A percentile compares a stretch with the other conserved stretches of the same genome.
Evolutionary conservation across 2,888 invertebrate genomes (phyloP).

Genomic region (Lepidonotus clava): DNA sequence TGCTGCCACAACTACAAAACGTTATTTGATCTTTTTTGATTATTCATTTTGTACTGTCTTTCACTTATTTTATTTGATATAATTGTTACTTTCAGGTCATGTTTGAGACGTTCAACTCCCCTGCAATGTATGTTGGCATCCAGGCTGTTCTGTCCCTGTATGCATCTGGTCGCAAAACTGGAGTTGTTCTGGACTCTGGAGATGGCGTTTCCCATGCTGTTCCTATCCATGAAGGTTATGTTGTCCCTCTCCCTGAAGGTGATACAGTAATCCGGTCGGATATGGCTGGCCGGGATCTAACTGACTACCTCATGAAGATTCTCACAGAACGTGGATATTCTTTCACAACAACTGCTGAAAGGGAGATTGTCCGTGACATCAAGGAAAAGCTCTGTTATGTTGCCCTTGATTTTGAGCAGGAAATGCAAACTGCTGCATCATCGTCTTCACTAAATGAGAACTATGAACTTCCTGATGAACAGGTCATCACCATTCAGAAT

Average conservation of each 20-base stretch:
- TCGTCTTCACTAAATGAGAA: slow-evolving; percentile 74
- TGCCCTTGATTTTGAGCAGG: slow-evolving; percentile 78
- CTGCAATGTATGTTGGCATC: slow-evolving; percentile 69
- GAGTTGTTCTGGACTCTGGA: slow-evolving; percentile 68
- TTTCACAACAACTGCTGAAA: slow-evolving; percentile 82
- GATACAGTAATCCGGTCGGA: slow-evolving; percentile 87
- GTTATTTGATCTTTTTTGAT: too few relatives aligned
- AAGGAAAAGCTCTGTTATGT: slow-evolving; percentile 87
- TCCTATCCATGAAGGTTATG: slow-evolving; percentile 64
- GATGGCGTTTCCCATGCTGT: slow-evolving; percentile 67
- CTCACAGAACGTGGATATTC: slow-evolving; percentile 82
- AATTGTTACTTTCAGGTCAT: slow-evolving; percentile 41
- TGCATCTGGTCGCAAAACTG: slow-evolving; percentile 86
- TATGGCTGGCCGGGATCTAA: slow-evolving; percentile 97
- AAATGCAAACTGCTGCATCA: slow-evolving; percentile 74
- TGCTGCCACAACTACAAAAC: too few relatives aligned
- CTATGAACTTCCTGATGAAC: slow-evolving; percentile 78
- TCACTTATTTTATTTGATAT: not conserved
- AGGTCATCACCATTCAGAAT: slow-evolving; percentile 78
- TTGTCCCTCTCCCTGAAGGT: slow-evolving; percentile 64
- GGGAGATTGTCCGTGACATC: slow-evolving; percentile 87
- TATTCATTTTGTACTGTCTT: not conserved
- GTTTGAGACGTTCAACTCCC: slow-evolving; percentile 64
- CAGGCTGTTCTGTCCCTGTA: slow-evolving; percentile 70
- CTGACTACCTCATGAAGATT: slow-evolving; percentile 97